These are phyloP conservation scores for Acipenser transmontanus DNA, from an alignment of 2,797 vertebrate species.

Conservation along the genomic window DNA sequence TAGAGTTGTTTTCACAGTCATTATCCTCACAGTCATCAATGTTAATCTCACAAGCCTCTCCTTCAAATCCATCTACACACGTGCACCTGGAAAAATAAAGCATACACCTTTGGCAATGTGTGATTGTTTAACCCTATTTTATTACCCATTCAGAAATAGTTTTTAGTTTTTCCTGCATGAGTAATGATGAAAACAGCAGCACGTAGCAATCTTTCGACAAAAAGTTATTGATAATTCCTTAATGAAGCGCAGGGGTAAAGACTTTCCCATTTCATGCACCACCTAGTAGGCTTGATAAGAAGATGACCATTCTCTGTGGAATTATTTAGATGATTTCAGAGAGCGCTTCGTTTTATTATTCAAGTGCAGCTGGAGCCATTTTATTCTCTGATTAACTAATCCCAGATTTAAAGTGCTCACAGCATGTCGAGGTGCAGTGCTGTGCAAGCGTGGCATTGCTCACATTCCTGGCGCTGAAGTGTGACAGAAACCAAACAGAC, in stretches of 20 bases:
- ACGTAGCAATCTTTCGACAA: conserved; percentile 18
- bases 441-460: too few relatives aligned
- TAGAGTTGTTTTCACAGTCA: conserved; percentile 97
- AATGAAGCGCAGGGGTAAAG: conserved; percentile 39
- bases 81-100: conserved; percentile 69
- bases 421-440: conserved; percentile 40
- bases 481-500: too few relatives aligned
- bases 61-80: conserved; percentile 92
- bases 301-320: conserved; percentile 45
- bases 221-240: conserved; percentile 38
- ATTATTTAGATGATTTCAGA: conserved; percentile 42
- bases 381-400: conserved; percentile 55
- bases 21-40: conserved; percentile 96
- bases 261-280: conserved; percentile 30
- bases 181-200: too few relatives aligned
- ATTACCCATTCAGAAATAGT: not conserved
- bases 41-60: conserved; percentile 86
- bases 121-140: too few relatives aligned
- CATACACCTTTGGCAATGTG: not conserved
- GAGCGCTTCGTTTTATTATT: conserved; percentile 29
- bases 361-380: conserved; percentile 51
- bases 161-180: too few relatives aligned
- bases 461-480: too few relatives aligned
- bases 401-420: conserved; percentile 53
- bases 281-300: conserved; percentile 45